Evolutionary conservation across 1,140 invertebrate genomes (phyloP), one percentile per base, ranked within the genome.

Genomic region (Elymnias hypermnestra): DNA sequence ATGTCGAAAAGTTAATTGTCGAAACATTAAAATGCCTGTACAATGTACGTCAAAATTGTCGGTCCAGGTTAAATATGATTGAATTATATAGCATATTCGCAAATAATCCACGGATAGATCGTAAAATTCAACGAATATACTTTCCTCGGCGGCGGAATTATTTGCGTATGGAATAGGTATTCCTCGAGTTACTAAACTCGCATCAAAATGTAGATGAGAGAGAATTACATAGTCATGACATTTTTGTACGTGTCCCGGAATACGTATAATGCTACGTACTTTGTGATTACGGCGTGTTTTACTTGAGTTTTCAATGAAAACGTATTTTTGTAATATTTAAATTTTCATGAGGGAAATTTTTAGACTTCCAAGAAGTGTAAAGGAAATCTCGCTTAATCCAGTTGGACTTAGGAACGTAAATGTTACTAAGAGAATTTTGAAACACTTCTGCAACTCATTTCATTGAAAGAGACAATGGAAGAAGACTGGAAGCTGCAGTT

Each of bases 181-280:
- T 64, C 63, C 56, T 65, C 50, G 57, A 71, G 54, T 65, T 63
- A 43, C 53, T 45, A 49, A 61, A 66, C 61, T 61, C 65, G 42
- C 59, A 67, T 74, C 68, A 66, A 74, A 69, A 69, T 68, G 65
- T 52, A 68, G 56, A 68, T 68, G 58, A 62, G 53, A 40, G 41
- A 33, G 53, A 58, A 64, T 64, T 58, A 65, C 54, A 59, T 57
- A 68, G 58, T 62, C 58, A 64, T 62, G 58, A 62, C 57, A 67
- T 67, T 67, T 63, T 60, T 55, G 52, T 61, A 50, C 41, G 51
- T 47, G 39, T 28, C 40, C 22, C 39, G 22, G 40, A 51, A 44
- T 44, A 51, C 21, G 38, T 49, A 49, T 46, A 37, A 46, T 37
- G 35, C n/a, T 39, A 40, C 38, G n/a, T 49, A 41, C 22, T 36